Conservation (phyloP, 2,888 invertebrate genomes). For the Aleiodes alternator region DNA sequence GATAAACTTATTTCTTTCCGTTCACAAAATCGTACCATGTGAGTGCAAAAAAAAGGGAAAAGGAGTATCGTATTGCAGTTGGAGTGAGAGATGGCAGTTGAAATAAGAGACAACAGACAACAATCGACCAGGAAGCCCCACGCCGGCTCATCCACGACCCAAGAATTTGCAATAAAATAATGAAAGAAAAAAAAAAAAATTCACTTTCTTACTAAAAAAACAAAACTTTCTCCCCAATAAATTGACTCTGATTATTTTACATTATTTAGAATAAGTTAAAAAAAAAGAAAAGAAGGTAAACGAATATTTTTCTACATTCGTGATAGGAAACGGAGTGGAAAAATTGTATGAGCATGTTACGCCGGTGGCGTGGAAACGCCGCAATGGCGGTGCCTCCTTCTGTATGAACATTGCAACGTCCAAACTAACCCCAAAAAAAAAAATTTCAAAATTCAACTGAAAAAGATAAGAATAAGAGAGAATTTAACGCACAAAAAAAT, state of each 20-base stretch:
- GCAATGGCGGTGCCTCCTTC: conserved; percentile 43
- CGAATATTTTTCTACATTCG: too few relatives aligned
- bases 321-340: background rate
- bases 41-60: conserved; percentile 18
- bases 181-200: background rate
- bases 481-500: background rate
- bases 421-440: conserved; percentile 23
- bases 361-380: conserved; percentile 49
- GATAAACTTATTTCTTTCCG: conserved; percentile 11
- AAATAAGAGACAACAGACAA: conserved; percentile 1
- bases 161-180: background rate
- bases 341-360: conserved; percentile 29
- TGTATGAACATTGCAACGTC: background rate
- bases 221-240: background rate
- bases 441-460: background rate
- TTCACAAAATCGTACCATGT: background rate
- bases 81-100: conserved; percentile 24
- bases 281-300: too few relatives aligned
- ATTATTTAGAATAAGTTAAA: too few relatives aligned
- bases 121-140: conserved; percentile 15
- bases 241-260: background rate
- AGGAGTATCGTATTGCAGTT: conserved; percentile 1
- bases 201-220: background rate
- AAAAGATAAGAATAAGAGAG: background rate
- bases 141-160: conserved; percentile 1